These are phyloP conservation scores for Epinephelus fuscoguttatus DNA, from an alignment of 2,113 vertebrate genomes.

Conservation along the genomic window DNA sequence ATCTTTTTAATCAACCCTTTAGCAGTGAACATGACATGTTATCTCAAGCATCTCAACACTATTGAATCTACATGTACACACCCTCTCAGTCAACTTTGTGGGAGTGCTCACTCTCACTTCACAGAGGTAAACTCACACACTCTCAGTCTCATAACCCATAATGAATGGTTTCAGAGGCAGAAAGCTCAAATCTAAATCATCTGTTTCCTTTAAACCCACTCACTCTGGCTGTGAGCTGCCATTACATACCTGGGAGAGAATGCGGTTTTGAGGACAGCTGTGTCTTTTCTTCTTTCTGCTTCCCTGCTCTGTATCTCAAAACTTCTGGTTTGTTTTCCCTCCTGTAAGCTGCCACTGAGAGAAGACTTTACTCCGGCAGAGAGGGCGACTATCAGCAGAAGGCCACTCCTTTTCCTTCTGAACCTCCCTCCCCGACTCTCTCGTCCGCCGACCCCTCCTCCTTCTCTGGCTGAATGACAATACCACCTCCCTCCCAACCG, in stretches of 20 bases:
- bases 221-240: constrained; percentile 29
- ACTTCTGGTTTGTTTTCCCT: constrained; percentile 76
- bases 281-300: constrained; percentile 48
- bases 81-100: constrained; percentile 33
- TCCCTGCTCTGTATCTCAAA: constrained; percentile 55
- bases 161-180: constrained; percentile 60
- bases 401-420: constrained; percentile 86
- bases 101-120: constrained; percentile 17
- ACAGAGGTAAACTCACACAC: constrained; percentile 38
- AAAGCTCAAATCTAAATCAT: constrained; percentile 51
- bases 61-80: constrained; percentile 3
- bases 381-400: constrained; percentile 77
- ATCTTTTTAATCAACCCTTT: not conserved
- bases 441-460: constrained; percentile 72
- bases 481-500: constrained; percentile 78
- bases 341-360: constrained; percentile 72
- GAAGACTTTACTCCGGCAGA: constrained; percentile 72
- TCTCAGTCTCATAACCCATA: constrained; percentile 45
- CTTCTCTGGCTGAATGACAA: constrained; percentile 79
- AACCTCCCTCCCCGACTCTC: constrained; percentile 63
- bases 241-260: constrained; percentile 74
- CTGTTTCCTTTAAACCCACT: constrained; percentile 45
- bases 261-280: constrained; percentile 28
- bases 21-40: not conserved
- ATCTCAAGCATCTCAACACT: not conserved